Conservation (phyloP, 1,140 invertebrate genomes). For the Papilio machaon region DNA sequence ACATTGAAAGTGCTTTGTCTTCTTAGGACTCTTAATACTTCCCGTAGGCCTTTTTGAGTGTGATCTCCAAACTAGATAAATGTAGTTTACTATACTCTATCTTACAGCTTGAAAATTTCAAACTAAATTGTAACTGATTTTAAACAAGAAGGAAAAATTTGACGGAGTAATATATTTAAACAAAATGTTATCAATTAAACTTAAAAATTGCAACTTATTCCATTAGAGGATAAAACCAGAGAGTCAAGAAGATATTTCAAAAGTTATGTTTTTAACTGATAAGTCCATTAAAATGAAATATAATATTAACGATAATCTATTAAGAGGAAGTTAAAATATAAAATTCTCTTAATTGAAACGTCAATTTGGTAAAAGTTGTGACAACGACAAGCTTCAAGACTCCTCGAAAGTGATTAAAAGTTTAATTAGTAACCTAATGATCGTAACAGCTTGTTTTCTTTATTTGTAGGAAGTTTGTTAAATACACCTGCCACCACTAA, state of each 20-base stretch:
- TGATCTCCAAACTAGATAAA: constrained; percentile 50
- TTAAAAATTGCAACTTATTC: no score
- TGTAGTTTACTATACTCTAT: background rate
- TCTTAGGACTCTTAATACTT: constrained; percentile 42
- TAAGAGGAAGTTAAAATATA: constrained; percentile 2
- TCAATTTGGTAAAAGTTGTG: background rate
- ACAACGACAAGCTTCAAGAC: background rate
- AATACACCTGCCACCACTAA: no score
- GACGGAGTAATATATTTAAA: no score
- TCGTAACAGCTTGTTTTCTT: background rate
- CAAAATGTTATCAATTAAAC: no score
- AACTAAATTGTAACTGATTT: no score
- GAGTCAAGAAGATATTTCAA: background rate
- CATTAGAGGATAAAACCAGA: no score
- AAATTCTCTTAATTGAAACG: constrained; percentile 24
- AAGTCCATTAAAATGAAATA: background rate
- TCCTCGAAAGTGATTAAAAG: background rate
- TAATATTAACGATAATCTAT: background rate
- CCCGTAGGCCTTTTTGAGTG: constrained; percentile 49
- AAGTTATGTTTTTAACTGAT: background rate
- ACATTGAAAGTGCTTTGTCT: constrained; percentile 17
- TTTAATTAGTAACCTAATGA: background rate
- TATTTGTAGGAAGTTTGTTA: background rate
- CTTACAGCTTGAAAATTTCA: no score
- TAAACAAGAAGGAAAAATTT: no score